These are phyloP conservation scores for Lycodopsis pacificus DNA, from an alignment of 2,797 vertebrate species.

Conservation along the genomic window DNA sequence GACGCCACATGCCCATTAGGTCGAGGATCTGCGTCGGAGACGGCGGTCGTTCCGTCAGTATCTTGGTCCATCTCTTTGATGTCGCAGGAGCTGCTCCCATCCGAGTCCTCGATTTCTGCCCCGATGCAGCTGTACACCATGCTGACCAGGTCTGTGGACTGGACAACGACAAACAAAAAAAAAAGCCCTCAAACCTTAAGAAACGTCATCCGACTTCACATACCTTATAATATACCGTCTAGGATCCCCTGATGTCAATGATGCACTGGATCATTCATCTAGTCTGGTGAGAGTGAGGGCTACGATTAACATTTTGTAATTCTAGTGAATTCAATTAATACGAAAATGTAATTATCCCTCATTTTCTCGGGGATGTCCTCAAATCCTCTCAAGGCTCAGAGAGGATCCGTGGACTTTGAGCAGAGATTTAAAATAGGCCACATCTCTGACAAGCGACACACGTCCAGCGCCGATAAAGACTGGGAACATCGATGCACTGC, in stretches of 20 bases:
- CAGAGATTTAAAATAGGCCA: conserved; percentile 47
- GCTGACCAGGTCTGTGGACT: conserved; percentile 83
- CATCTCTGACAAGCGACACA: conserved; percentile 27
- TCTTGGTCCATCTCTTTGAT: conserved; percentile 61
- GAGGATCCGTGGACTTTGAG: conserved; percentile 35
- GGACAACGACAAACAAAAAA: conserved; percentile 3
- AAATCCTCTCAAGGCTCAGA: conserved; percentile 42
- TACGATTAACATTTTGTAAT: conserved; percentile 7
- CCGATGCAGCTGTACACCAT: conserved; percentile 85
- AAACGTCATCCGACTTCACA: background rate
- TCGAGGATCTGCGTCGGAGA: conserved; percentile 58
- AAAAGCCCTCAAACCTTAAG: background rate
- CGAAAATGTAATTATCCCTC: conserved; percentile 32
- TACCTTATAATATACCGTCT: background rate
- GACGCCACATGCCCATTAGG: conserved; percentile 66
- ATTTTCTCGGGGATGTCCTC: conserved; percentile 44
- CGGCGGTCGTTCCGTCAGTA: conserved; percentile 42
- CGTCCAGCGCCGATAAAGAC: conserved; percentile 26
- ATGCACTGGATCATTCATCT: background rate
- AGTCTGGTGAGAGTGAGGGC: background rate
- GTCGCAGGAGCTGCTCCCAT: conserved; percentile 77
- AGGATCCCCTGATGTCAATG: background rate
- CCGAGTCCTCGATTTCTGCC: conserved; percentile 80
- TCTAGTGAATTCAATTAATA: conserved; percentile 44
- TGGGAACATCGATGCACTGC: conserved; percentile 25